Percentiles rank a stretch among this genome's conserved stretches.
These are phyloP conservation scores for Ceratosolen fusciceps DNA, from an alignment of 1,140 invertebrate genomes.

Conservation along the genomic window DNA sequence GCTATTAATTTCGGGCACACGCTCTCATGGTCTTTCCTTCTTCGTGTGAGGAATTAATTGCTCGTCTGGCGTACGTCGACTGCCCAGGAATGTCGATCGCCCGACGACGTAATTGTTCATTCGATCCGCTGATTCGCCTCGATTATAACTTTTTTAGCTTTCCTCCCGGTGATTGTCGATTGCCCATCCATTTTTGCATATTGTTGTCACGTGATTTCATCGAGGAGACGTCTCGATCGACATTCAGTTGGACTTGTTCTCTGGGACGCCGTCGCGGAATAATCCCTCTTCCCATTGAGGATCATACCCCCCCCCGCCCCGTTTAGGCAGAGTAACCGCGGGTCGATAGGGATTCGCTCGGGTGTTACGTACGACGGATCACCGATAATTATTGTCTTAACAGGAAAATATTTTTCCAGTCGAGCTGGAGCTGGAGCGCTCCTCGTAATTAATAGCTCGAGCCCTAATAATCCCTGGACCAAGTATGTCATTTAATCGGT, in stretches of 20 bases:
- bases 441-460: background rate
- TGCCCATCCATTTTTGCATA: no score
- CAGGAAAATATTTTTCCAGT: background rate
- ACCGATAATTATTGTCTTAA: background rate
- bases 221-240: no score
- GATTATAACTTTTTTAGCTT: no score
- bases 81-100: conserved; percentile 44
- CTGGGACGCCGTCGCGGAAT: no score
- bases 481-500: background rate
- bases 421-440: background rate
- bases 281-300: no score
- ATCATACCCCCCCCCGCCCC: no score
- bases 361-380: background rate
- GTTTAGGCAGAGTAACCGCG: no score
- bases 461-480: background rate
- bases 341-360: no score
- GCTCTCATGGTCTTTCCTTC: conserved; percentile 55
- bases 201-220: no score
- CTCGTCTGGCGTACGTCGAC: conserved; percentile 54
- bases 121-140: background rate
- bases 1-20: conserved; percentile 61
- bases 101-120: conserved; percentile 23
- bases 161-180: no score
- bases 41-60: conserved; percentile 59
- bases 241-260: no score